Base-by-base conservation (phyloP, 1,140 invertebrate species). In the Sitophilus oryzae region DNA sequence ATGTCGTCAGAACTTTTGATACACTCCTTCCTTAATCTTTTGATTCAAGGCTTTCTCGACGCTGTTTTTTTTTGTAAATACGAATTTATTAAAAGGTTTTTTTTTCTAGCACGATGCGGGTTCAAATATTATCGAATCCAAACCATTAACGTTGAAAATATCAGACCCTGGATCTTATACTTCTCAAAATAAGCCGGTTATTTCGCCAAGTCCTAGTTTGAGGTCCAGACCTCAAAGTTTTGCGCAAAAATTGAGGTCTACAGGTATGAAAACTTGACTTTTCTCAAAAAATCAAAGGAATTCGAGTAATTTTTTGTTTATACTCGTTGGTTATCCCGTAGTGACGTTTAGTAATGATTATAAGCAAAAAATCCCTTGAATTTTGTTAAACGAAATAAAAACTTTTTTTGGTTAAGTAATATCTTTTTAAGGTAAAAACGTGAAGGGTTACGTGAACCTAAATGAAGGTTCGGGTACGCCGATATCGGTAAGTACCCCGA, bases 241-340 rank as follows among this genome's bases (percentile, higher is more conserved):
- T 71, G 88, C 89, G 1, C 88, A 91, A 70, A 89, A 90, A 63
- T 73, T 92, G 25, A 74, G 88, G 2, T 89, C 87, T 9, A 91
- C 88, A 1, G 85, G 86, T 1, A 89, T 15, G 11, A 11, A 44
- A 15, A 44, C 1, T 9, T 22, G n/a, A n/a, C n/a, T n/a, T n/a
- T n/a, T n/a, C n/a, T n/a, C n/a, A n/a, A n/a, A n/a, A n/a, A n/a
- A n/a, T n/a, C n/a, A n/a, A n/a, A n/a, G n/a, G n/a, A n/a, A n/a
- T n/a, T n/a, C n/a, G n/a, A n/a, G n/a, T n/a, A n/a, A n/a, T n/a
- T n/a, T n/a, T n/a, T n/a, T n/a, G n/a, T n/a, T n/a, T n/a, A n/a
- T n/a, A n/a, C n/a, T n/a, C n/a, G n/a, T n/a, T n/a, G n/a, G n/a
- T n/a, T n/a, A n/a, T n/a, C n/a, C n/a, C n/a, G n/a, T n/a, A n/a